Base-by-base conservation (phyloP, 2,113 vertebrate species). In the Colaptes auratus region DNA sequence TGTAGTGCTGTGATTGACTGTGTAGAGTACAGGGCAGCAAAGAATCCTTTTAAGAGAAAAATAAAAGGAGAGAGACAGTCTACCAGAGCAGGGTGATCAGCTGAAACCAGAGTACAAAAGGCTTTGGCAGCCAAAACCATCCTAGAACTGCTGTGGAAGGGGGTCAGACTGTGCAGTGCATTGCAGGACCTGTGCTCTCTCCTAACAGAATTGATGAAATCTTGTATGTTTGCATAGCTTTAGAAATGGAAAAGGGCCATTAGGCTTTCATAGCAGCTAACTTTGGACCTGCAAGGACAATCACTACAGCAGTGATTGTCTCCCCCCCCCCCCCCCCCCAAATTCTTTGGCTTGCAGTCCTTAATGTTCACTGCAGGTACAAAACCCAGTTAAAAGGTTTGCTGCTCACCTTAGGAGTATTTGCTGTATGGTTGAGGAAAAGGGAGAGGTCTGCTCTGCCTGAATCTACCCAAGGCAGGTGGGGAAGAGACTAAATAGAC, bases 21-120 rank as follows among this genome's bases (percentile, higher is more conserved):
- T 59, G 63, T n/a, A 78, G 52, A 80, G 80, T 83, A 95, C 82
- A 58, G 90, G 93, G 82, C 89, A 95, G 93, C 66, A 95, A 91
- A 95, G 65, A 89, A 82, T 69, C 15, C 23, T 75, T 78, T 53
- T 39, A 72, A 53, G 48, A 50, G 28, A 19, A 69, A 77, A 89
- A 46, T 59, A 50, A 73, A 81, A 50, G 23, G 23, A 23, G 27
- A 24, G 44, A 5, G 10, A 21, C 6, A 56, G 70, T 30, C 28
- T 76, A 33, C 31, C 20, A 35, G 75, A 67, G 42, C 33, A 65
- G 48, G 4, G 28, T 33, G 56, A 44, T 15, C 23, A 80, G 3
- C 56, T 46, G 67, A 88, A 77, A 55, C 23, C n/a, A 82, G 33
- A 48, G 8, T 17, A 12, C 20, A 50, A 80, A 83, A 88, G 55